Evolutionary conservation across 1,140 invertebrate genomes (phyloP).

Genomic region (Dolichoris vasculosae): DNA sequence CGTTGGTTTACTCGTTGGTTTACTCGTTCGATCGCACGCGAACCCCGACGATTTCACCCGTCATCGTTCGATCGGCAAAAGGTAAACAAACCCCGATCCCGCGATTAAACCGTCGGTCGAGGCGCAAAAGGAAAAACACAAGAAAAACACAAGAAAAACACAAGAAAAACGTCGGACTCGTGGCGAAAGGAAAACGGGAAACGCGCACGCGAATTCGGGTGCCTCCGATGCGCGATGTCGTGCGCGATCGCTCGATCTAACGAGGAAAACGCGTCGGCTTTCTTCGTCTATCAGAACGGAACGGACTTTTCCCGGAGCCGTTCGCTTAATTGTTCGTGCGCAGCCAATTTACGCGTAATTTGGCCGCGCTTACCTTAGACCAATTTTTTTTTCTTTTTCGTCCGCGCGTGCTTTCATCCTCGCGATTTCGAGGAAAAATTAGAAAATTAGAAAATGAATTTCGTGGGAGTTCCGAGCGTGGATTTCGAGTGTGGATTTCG

Average conservation of each 20-base stretch:
- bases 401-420: background rate
- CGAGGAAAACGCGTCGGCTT: slow-evolving; percentile 59
- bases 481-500: too few relatives aligned
- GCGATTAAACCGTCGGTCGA: background rate
- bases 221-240: too few relatives aligned
- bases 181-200: background rate
- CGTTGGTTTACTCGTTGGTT: too few relatives aligned
- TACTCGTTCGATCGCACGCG: too few relatives aligned
- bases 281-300: slow-evolving; percentile 70
- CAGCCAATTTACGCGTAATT: background rate
- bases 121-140: background rate
- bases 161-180: too few relatives aligned
- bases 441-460: background rate
- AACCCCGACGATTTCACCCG: too few relatives aligned
- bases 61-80: too few relatives aligned
- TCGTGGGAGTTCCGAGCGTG: too few relatives aligned
- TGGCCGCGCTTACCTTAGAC: background rate
- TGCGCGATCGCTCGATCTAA: slow-evolving; percentile 4
- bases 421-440: background rate
- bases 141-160: too few relatives aligned
- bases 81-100: too few relatives aligned
- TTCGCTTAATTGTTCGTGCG: background rate
- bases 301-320: slow-evolving; percentile 48
- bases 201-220: too few relatives aligned
- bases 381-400: too few relatives aligned